A percentile compares a stretch with the other conserved stretches of the same genome.
These are phyloP conservation scores for Ceyx erithaca DNA, from an alignment of 2,797 vertebrate genomes.

Conservation along the genomic window DNA sequence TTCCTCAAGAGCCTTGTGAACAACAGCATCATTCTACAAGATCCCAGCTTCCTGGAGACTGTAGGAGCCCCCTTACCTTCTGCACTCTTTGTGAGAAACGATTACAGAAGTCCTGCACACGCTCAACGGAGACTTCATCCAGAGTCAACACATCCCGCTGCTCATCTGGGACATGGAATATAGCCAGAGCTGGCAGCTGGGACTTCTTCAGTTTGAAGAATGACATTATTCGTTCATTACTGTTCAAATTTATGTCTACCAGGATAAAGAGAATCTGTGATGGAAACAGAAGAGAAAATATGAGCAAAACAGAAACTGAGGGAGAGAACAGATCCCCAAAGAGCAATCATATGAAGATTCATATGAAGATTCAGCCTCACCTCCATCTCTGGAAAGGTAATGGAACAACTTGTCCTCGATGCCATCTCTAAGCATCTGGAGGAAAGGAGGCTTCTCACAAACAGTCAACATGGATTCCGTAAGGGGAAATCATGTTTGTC, in stretches of 20 bases:
- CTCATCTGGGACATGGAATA: constrained; percentile 83
- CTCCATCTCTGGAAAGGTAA: no score
- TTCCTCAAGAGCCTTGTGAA: not conserved
- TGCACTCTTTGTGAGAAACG: constrained; percentile 74
- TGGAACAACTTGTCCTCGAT: no score
- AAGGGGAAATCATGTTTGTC: no score
- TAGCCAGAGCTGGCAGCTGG: constrained; percentile 88
- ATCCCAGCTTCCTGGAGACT: not conserved
- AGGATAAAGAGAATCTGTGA: constrained; percentile 90
- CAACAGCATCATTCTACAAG: not conserved
- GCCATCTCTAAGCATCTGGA: no score
- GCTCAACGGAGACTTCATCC: constrained; percentile 80
- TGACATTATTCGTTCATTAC: constrained; percentile 80
- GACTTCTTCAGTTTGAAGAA: constrained; percentile 87
- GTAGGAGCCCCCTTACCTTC: constrained; percentile 35
- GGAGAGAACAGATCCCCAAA: not conserved
- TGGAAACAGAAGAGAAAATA: not conserved
- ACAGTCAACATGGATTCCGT: no score
- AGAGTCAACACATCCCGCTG: constrained; percentile 82
- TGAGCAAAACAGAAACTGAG: not conserved
- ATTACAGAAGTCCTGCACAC: constrained; percentile 85
- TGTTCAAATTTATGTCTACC: constrained; percentile 82
- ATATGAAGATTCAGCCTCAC: no score
- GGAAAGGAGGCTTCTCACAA: no score
- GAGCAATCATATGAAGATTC: not conserved